Base-by-base conservation (phyloP, 30 jellyfish, hydroid and myxozoan species). In the Hydra vulgaris region DNA sequence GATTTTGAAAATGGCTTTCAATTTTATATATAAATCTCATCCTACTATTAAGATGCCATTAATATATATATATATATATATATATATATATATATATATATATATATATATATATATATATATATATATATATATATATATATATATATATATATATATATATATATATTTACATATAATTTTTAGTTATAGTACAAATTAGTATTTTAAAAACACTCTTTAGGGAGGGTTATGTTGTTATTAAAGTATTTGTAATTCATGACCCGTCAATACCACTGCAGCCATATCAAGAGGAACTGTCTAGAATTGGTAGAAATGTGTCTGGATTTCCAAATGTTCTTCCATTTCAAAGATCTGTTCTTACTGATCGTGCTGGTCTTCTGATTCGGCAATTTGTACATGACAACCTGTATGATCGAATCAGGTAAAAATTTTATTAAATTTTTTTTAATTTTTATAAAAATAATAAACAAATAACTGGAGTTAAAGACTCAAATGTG, bases 201-300 rank as follows among this genome's bases (percentile, higher is more conserved):
- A 73, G 7, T 4, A 1, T 79, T 74, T 71, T 52, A 19, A 40
- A 40, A 40, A 40, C 5, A 12, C 21, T 22, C 66, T 74, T 17
- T 71, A 89, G 97, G 66, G 97, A 89, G 54, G 97, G 97, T 1
- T 89, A 74, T 85, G 95, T 89, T 18, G 97, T 89, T 54, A 82
- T 89, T 86, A 89, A 89, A 81, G 97, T 89, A 70, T 89, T 89
- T 85, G 97, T 89, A 26, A 84, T 89, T 15, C 97, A 89, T 75
- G 97, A 89, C 68, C 97, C 95, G 19, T 89, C 97, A 15, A 78
- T 89, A n/a, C 97, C 97, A 0, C 76, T 89, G 74, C 74, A 77
- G 23, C 82, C 84, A 76, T 89, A 89, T 79, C 93, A 84, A 77
- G 95, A 89, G 20, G 94, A 85, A 73, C 74, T 89, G 7, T 26